Base-by-base conservation (phyloP, 1,140 invertebrate genomes). In the Pogonus chalceus region DNA sequence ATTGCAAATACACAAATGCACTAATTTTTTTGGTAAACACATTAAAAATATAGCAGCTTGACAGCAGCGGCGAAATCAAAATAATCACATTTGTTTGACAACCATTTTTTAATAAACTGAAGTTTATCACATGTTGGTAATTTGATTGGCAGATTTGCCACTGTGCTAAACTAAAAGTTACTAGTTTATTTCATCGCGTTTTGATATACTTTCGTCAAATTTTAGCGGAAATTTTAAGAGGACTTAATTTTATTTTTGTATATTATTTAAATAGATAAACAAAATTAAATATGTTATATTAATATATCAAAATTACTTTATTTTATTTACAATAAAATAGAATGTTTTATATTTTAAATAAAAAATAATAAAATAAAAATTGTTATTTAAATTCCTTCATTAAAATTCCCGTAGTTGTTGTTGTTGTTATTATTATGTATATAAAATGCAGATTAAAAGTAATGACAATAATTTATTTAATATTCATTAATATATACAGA, bases 31-130 rank as follows among this genome's bases (percentile, higher is more conserved):
- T 9, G 18, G 37, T 43, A 43, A 43, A 43, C 37, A 43, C 37
- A 43, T 43, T 43, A 43, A 43, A 43, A 43, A 43, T 43, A 43
- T 43, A 43, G 37, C 37, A 43, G 37, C 37, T 43, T 43, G 37
- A 43, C 37, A 43, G 37, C 37, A 43, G 37, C 37, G 37, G 37
- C 37, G 37, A 43, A 43, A 43, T 16, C 37, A 43, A 43, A 43
- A 43, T 43, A 43, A 43, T 43, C 37, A 43, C 37, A 43, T 43
- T 43, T 43, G 37, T 43, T 43, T 43, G 37, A 43, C 37, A 43
- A 43, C 37, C 37, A 43, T 43, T 43, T 43, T 7, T 12, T 43
- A 43, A 43, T 43, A 16, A 43, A 43, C 7, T 43, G 37, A 43
- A 43, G 37, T 43, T 4, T 43, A 16, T 43, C 18, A 16, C 37